Evolutionary conservation across 2,888 invertebrate species (phyloP), one percentile per base, ranked within the genome.

Genomic region (Lepidocyrtinus sp.): DNA sequence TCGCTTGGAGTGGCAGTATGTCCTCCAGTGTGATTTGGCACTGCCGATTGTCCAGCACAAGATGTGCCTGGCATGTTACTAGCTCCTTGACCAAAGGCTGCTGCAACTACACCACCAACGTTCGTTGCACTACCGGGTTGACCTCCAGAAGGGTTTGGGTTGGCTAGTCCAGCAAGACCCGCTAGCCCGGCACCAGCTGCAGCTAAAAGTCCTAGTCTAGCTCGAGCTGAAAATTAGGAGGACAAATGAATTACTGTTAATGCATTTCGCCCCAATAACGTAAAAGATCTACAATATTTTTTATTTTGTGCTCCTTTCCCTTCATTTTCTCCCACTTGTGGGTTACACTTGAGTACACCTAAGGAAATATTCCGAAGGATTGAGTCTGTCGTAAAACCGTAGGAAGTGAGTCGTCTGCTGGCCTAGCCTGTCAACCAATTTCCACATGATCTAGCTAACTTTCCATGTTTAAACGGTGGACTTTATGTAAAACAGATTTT

Each of bases 171-270:
- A 21, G 86, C 83, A 27, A 86, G 63, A 22, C 85, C 84, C 25
- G 86, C 86, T 61, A 86, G 65, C 1, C 86, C 86, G n/a, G 85
- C 85, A 77, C 86, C 86, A 24, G 86, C 86, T 36, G 86, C 86
- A 25, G 86, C 86, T 26, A 86, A 62, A 5, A 85, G 78, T 17
- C 86, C 86, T n/a, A 86, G 72, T 74, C 86, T 69, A 36, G 86
- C 86, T 62, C 85, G 81, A 46, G 84, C 86, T 86, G 76, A 61
- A 78, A 69, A 24, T 26, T 15, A 46, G 21, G 55, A 68, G 17
- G 19, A 50, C 26, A 74, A 27, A 59, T 45, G 26, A 50, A 69
- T 45, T 21, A 71, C 27, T 24, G 17, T n/a, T 22, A 64, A 9
- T 64, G 65, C 15, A 24, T 22, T 17, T 59, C 19, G 59, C 21